Base-by-base conservation (phyloP, 2,797 vertebrate species). In the Hybognathus amarus region DNA sequence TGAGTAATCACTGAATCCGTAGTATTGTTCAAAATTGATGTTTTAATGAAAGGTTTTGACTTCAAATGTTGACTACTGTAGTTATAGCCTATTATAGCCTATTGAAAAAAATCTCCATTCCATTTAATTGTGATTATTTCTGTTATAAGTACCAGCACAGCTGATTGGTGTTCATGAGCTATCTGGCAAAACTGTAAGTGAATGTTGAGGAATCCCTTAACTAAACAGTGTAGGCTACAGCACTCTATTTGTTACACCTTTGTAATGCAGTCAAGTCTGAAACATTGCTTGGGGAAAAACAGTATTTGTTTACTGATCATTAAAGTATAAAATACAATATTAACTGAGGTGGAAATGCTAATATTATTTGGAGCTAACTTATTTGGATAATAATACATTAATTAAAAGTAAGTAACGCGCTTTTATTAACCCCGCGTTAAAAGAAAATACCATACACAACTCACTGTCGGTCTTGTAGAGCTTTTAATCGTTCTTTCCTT, bases 401-500 rank as follows among this genome's bases (percentile, higher is more conserved):
- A 30, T 63, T 20, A 24, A 45, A 42, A 24, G 8, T n/a, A 56
- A 56, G 3, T 30, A 64, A 22, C 56, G 15, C 40, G 22, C 7
- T 3, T n/a, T 68, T 42, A 17, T 27, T 30, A 17, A 30, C 1
- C 5, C 30, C 1, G 5, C 1, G 9, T 56, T 77, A 59, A 47
- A 24, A n/a, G 6, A 18, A 74, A 73, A 36, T 9, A 38, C 7
- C 33, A 33, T 33, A 4, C 30, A 0, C 40, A 6, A 88, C 93
- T 92, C 56, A 96, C 96, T 90, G 94, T 93, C 91, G 96, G 77
- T 91, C 94, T 90, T 96, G 90, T 6, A 98, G 75, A 0, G 96
- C 96, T 85, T 94, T 95, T 69, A 99, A 88, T 66, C 96, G 93
- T 89, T 98, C 97, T 76, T 97, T 97, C 56, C 97, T 93, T 87